These are phyloP conservation scores for Rhodinocichla rosea DNA, from an alignment of 2,113 vertebrate species.

Conservation along the genomic window DNA sequence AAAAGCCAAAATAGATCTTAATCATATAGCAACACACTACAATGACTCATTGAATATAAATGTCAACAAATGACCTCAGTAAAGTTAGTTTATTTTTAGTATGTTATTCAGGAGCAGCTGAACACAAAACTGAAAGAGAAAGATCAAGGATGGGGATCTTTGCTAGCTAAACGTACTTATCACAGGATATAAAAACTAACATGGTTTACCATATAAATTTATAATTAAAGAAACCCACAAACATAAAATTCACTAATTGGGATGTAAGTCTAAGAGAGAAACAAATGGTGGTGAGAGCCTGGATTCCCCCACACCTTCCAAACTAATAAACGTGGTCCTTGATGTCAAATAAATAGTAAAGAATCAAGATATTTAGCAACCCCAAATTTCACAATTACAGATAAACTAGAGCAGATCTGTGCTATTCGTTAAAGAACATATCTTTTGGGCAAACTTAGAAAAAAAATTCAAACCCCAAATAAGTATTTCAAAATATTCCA, in stretches of 20 bases:
- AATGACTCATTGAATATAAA: constrained; percentile 65
- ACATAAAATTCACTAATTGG: not conserved
- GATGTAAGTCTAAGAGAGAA: not conserved
- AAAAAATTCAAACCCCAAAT: not conserved
- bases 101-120: constrained; percentile 56
- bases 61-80: constrained; percentile 64
- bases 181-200: constrained; percentile 26
- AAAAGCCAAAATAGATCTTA: constrained; percentile 71
- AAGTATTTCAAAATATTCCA: not conserved
- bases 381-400: not conserved
- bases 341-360: not conserved
- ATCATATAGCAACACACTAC: constrained; percentile 64
- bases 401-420: not conserved
- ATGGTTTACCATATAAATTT: not conserved
- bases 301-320: not conserved
- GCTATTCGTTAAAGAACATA: not conserved
- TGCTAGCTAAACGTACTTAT: constrained; percentile 55
- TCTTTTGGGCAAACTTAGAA: not conserved
- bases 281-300: not conserved
- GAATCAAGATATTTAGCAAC: not conserved
- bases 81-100: constrained; percentile 66
- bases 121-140: constrained; percentile 65
- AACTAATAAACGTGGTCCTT: not conserved
- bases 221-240: not conserved
- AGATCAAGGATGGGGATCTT: constrained; percentile 59